These are phyloP conservation scores for Scolanthus callimorphus DNA, from an alignment of 92 coral and sea anemone genomes.

Conservation along the genomic window DNA sequence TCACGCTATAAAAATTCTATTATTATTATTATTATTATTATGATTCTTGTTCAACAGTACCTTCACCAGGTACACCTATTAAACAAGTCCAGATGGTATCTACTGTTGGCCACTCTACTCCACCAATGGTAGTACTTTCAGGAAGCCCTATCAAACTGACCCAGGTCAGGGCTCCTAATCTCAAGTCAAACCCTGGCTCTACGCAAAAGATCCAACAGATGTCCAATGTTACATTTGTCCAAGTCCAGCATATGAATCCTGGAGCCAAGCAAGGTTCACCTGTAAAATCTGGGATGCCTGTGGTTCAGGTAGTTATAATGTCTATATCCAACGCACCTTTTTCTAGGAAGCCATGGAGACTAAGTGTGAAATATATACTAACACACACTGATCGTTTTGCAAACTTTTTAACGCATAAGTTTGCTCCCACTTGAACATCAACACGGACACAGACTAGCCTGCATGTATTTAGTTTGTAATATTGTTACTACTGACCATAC, in stretches of 20 bases:
- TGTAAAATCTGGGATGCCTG: not conserved
- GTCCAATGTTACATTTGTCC: conserved; percentile 65
- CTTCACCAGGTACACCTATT: conserved; percentile 27
- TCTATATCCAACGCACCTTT: too few species aligned
- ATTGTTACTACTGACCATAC: too few species aligned
- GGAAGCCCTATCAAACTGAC: conserved; percentile 87
- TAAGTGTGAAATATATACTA: too few species aligned
- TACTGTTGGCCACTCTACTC: conserved; percentile 41
- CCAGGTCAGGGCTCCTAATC: conserved; percentile 24
- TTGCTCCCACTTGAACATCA: too few species aligned
- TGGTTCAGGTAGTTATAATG: too few species aligned
- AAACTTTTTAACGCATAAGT: too few species aligned
- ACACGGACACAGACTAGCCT: too few species aligned
- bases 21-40: too few species aligned
- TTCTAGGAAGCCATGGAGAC: too few species aligned
- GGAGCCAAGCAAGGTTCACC: conserved; percentile 57
- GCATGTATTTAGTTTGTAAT: too few species aligned
- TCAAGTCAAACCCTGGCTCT: conserved; percentile 8
- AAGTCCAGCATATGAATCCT: conserved; percentile 70
- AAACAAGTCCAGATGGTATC: conserved; percentile 28
- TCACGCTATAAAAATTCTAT: too few species aligned
- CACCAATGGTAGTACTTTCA: conserved; percentile 64
- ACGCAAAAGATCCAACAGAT: conserved; percentile 14
- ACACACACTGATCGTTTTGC: too few species aligned
- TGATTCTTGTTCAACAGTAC: not conserved